Percentiles rank a stretch among this genome's conserved stretches.
These are phyloP conservation scores for Rotaria socialis DNA, from an alignment of 2,888 invertebrate species.

Conservation along the genomic window DNA sequence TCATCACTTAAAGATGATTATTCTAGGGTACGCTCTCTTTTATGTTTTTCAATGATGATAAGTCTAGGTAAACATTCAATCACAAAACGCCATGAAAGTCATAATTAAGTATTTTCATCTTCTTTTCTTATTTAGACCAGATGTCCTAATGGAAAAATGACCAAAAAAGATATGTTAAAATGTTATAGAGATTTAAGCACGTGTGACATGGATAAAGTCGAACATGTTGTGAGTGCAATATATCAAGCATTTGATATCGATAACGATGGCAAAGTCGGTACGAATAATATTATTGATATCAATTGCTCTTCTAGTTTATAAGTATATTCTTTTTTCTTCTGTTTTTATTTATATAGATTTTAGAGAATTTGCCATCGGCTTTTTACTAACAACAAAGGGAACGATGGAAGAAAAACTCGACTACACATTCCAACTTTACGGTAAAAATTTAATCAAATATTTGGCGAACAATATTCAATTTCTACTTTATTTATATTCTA, in stretches of 20 bases:
- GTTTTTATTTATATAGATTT: not conserved
- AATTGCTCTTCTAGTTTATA: not conserved
- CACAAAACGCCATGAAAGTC: not conserved
- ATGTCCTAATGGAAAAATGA: conserved; percentile 17
- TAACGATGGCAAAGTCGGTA: conserved; percentile 32
- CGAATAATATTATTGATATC: not conserved
- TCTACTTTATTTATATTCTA: not conserved
- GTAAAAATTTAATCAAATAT: not conserved
- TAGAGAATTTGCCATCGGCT: conserved; percentile 30
- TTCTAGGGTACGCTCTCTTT: too few species aligned
- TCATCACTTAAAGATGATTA: too few species aligned
- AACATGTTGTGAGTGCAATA: conserved; percentile 22
- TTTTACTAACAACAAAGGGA: conserved; percentile 23
- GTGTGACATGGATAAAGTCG: conserved; percentile 13
- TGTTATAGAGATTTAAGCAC: conserved; percentile 28
- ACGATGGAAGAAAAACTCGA: conserved; percentile 11
- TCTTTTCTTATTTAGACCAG: not conserved
- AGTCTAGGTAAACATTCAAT: not conserved
- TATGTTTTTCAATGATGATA: not conserved
- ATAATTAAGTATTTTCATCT: not conserved
- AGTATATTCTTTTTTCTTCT: too few species aligned
- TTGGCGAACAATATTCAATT: not conserved
- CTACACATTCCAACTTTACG: conserved; percentile 28
- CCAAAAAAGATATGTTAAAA: conserved; percentile 1
- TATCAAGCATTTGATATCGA: conserved; percentile 12